Conservation (phyloP, 23 tunicate species). For the Ascidia mentula region DNA sequence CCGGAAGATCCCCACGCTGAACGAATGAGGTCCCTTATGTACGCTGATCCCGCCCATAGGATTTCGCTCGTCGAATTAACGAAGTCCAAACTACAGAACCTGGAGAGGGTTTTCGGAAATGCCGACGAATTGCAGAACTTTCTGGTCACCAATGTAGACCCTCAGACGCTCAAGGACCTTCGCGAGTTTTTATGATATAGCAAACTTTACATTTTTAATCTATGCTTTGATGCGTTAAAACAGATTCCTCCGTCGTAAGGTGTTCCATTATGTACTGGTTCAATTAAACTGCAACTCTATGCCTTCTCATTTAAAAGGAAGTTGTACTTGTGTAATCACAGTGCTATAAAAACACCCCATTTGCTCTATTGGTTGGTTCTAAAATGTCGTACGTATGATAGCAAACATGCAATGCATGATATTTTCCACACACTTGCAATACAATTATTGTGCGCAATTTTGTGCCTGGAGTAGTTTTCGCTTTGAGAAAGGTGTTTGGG, state of each 20-base stretch:
- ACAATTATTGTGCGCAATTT: too few species aligned
- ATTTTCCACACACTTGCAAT: background rate
- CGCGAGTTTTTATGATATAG: slow-evolving; percentile 8
- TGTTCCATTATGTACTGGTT: background rate
- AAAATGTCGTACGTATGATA: background rate
- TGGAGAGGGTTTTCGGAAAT: slow-evolving; percentile 7
- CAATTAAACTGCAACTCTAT: background rate
- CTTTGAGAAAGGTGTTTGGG: too few species aligned
- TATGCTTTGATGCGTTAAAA: background rate
- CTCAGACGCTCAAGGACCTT: background rate
- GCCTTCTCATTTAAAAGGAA: background rate
- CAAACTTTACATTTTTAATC: too few species aligned
- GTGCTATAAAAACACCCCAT: background rate
- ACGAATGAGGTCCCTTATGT: slow-evolving; percentile 1
- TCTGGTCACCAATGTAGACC: slow-evolving; percentile 5
- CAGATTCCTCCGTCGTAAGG: background rate
- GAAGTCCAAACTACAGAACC: background rate
- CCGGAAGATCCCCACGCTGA: background rate
- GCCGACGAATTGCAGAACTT: background rate
- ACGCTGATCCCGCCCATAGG: slow-evolving; percentile 7
- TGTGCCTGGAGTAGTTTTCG: too few species aligned
- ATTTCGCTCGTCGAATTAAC: slow-evolving; percentile 7
- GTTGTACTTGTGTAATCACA: background rate
- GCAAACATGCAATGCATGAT: background rate
- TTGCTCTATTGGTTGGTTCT: background rate